Conservation (phyloP, 2,797 vertebrate species). For the Trichosurus vulpecula region DNA sequence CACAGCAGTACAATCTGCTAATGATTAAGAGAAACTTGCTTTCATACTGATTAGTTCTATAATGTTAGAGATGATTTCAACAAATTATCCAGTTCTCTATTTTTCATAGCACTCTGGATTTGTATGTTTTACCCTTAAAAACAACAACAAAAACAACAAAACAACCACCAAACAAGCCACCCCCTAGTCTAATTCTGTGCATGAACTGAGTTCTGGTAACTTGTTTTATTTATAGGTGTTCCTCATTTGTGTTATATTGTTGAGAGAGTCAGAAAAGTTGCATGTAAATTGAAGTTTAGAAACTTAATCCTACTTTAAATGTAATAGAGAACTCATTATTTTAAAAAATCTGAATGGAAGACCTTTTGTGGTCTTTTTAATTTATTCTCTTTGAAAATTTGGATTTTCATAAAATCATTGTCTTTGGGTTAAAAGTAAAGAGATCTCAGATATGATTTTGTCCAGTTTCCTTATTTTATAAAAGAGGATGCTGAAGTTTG, state of each 20-base stretch:
- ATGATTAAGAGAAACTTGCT: constrained; percentile 54
- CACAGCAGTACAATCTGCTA: background rate
- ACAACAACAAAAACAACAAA: constrained; percentile 15
- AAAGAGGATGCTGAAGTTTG: background rate
- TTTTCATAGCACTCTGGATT: constrained; percentile 35
- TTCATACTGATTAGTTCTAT: constrained; percentile 26
- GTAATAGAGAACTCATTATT: constrained; percentile 26
- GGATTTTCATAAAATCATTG: background rate
- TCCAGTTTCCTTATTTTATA: background rate
- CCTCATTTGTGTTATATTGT: background rate
- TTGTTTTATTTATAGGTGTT: constrained; percentile 21
- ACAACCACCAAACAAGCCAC: background rate
- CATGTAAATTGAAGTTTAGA: constrained; percentile 16
- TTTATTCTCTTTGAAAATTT: background rate
- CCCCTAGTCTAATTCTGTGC: constrained; percentile 14
- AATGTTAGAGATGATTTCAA: constrained; percentile 35
- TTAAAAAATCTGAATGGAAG: background rate
- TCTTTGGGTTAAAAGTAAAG: background rate
- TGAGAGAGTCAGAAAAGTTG: background rate
- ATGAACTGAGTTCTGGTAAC: constrained; percentile 9
- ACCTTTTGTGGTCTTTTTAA: background rate
- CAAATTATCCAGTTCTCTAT: constrained; percentile 32
- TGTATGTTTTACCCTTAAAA: constrained; percentile 28
- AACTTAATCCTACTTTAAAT: constrained; percentile 48
- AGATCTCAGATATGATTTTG: background rate